These are phyloP conservation scores for Forbesichthys papilliferus DNA, from an alignment of 2,113 vertebrate species.

Conservation along the genomic window DNA sequence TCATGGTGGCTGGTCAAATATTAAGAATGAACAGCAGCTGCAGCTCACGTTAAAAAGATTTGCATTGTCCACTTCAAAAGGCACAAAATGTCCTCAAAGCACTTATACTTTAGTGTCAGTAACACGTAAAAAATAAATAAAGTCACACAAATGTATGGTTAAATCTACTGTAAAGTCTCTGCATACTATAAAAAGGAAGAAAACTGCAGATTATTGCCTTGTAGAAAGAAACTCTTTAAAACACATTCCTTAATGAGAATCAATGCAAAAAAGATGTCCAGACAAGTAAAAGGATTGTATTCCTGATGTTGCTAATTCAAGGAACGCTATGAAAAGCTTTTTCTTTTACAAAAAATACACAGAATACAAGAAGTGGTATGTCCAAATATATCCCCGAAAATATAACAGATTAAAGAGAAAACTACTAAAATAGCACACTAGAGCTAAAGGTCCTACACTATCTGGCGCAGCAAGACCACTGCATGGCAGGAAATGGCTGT, in stretches of 20 bases:
- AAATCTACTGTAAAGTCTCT: constrained; percentile 15
- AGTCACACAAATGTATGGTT: constrained; percentile 7
- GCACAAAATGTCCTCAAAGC: neutral
- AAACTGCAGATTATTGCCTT: neutral
- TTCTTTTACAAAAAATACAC: neutral
- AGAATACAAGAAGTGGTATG: neutral
- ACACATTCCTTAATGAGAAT: neutral
- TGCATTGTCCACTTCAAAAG: neutral
- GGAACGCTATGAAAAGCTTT: neutral
- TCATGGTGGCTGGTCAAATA: constrained; percentile 40
- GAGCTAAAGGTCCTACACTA: constrained; percentile 13
- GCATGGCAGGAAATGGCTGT: neutral
- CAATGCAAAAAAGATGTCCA: neutral
- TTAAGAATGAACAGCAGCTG: neutral
- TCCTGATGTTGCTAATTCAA: neutral
- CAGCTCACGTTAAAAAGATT: constrained; percentile 7
- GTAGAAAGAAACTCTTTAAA: neutral
- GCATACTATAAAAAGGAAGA: neutral
- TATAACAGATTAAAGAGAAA: neutral
- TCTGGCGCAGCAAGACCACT: constrained; percentile 29
- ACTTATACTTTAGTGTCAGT: neutral
- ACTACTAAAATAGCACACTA: neutral
- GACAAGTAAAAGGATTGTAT: neutral
- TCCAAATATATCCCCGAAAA: neutral
- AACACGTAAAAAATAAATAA: neutral